Base-by-base conservation (phyloP, 2,888 invertebrate species). In the Lithophane socia region DNA sequence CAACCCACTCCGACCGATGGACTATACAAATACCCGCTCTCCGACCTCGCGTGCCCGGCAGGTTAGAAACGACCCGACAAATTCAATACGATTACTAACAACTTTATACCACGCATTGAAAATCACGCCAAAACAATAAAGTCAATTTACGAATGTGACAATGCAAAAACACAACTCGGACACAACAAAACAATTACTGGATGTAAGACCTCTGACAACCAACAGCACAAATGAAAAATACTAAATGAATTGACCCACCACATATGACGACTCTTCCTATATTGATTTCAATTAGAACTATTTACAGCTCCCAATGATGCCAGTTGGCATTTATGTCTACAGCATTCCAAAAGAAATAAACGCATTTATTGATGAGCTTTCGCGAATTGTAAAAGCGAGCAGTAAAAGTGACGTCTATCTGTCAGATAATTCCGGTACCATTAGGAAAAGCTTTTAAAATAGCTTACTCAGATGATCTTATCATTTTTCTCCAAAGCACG, bases 251-350 rank as follows among this genome's bases (percentile, higher is more conserved):
- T 91, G 92, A 86, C 87, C 87, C 85, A 86, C 87, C 92, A 93
- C 89, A 93, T 91, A 88, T 77, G 84, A 79, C 79, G 84, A 87
- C 82, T 82, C 83, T 85, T 81, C 83, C 75, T 90, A 87, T 86
- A 92, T 92, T 92, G 92, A 90, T 92, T 91, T 91, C 88, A 91
- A 94, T 94, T 90, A 92, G 52, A 75, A 63, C 64, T 89, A 88
- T 89, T 90, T 87, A 86, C 84, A 82, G 78, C 73, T 77, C 29
- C 64, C 70, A 58, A 63, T 82, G 81, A 73, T 83, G 82, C 82
- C 81, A 78, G 29, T 78, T 72, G 69, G 60, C 56, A 73, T 72
- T 73, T 65, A 77, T 71, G 64, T 60, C 54, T 61, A 67, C 37
- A 52, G 73, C 72, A 66, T 83, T 85, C 78, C 82, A 73, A 79